A percentile compares a stretch with the other conserved stretches of the same genome.
phyloP scores from a whole-genome alignment of 53 echinoderm and acorn worm species.

The Hippasteria phrygiana region DNA sequence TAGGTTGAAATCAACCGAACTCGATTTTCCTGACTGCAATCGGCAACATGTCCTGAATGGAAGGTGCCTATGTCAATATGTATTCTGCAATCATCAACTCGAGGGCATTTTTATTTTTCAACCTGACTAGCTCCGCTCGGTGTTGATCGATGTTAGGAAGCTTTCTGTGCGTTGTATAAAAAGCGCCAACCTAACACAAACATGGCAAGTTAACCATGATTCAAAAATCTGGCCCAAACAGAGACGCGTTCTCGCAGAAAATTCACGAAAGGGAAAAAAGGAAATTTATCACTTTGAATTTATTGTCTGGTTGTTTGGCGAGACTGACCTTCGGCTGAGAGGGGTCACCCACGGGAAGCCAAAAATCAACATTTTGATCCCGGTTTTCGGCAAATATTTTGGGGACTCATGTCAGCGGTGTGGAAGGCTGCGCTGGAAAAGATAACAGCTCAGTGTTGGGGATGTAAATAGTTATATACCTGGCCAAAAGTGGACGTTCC shows the following conservation, averaged over 20 bases:
- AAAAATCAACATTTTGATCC: constrained; percentile 55
- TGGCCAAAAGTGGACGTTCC: not conserved
- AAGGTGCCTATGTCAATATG: constrained; percentile 50
- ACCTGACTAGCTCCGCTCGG: not conserved
- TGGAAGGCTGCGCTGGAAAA: not conserved
- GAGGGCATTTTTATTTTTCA: not conserved
- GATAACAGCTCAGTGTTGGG: not conserved
- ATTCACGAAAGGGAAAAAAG: not conserved
- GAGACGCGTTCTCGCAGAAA: not conserved
- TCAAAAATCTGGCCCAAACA: not conserved
- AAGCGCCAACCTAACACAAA: not conserved
- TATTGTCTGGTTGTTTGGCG: constrained; percentile 44
- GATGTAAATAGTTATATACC: constrained; percentile 12
- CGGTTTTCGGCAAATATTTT: constrained; percentile 45
- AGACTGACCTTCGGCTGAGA: constrained; percentile 31
- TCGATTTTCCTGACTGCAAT: not conserved
- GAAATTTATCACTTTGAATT: constrained; percentile 37
- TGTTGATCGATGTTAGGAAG: constrained; percentile 1
- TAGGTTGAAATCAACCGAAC: no score
- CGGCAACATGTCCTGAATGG: constrained; percentile 15
- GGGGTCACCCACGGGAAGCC: constrained; percentile 48
- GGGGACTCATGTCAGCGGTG: not conserved
- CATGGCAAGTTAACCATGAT: not conserved
- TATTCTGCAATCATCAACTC: constrained; percentile 30
- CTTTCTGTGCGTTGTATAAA: not conserved